These are phyloP conservation scores for Danaus melanippus DNA, from an alignment of 1,140 invertebrate species.

Conservation along the genomic window DNA sequence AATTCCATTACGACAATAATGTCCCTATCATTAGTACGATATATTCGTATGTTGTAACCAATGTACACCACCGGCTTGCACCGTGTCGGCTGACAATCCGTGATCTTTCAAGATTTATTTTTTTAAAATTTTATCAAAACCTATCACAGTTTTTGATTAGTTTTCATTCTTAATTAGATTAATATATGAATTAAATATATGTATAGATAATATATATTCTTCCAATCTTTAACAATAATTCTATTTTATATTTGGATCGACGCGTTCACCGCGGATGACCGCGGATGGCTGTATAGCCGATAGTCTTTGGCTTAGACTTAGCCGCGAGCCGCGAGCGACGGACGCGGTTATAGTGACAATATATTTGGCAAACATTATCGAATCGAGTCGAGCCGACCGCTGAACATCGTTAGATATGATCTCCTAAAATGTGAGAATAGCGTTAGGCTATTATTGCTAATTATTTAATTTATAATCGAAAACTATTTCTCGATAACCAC, in stretches of 20 bases:
- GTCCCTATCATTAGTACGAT: conserved; percentile 15
- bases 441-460: conserved; percentile 70
- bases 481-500: conserved; percentile 70
- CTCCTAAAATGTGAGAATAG: conserved; percentile 57
- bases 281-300: conserved; percentile 23
- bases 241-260: conserved; percentile 58
- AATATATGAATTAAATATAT: conserved; percentile 72
- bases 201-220: conserved; percentile 72
- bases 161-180: conserved; percentile 70
- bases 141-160: conserved; percentile 73
- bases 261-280: conserved; percentile 17
- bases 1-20: conserved; percentile 11
- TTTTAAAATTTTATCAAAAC: conserved; percentile 73
- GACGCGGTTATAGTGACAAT: conserved; percentile 28
- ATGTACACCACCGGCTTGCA: conserved; percentile 17
- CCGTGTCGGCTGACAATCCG: conserved; percentile 32
- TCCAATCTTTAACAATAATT: conserved; percentile 70
- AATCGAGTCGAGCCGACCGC: conserved; percentile 32
- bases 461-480: conserved; percentile 64
- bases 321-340: conserved; percentile 24
- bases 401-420: conserved; percentile 49
- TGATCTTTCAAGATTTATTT: conserved; percentile 44
- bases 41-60: conserved; percentile 7
- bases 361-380: conserved; percentile 46
- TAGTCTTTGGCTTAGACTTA: conserved; percentile 19